Evolutionary conservation across 1,140 invertebrate species (phyloP), one percentile per base, ranked within the genome.

Genomic region (Eupristina koningsbergeri): DNA sequence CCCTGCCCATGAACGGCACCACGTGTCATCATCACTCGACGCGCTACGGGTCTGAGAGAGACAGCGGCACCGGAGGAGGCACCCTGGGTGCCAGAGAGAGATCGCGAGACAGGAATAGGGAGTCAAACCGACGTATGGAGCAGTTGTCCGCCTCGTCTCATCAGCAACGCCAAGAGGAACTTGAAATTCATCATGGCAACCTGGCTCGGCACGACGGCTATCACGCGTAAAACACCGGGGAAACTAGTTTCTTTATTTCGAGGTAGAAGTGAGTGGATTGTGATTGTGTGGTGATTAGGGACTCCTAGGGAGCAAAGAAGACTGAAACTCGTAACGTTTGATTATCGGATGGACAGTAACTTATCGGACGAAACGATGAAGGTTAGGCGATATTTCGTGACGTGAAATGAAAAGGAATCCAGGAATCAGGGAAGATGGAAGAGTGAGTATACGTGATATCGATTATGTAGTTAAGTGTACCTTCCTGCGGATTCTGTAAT

Each of bases 1-100:
- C 90, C 6, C 74, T 91, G 76, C 88, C 89, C 5, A 86, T 90
- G 36, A 90, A 90, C 84, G 86, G 85, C 1, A 77, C 53, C 13
- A 61, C 86, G 15, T 89, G 90, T 83, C 88, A 91, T 63, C 89
- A 90, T 50, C 88, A 89, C 82, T 31, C 50, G 26, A 64, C 69
- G n/a, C 71, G 71, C n/a, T 77, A 74, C 41, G 69, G 77, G 6
- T 36, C 67, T 0, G 82, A 73, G 0, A 61, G 26, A 34, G 41
- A 50, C 1, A 6, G 11, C 9, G 2, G 17, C 0, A 22, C 39
- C 3, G 8, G 6, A 0, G 47, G 64, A 17, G 79, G 63, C 6
- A 77, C 73, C 26, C 19, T 64, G 0, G 74, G 75, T 8, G 36
- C 36, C n/a, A 22, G 71, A 39, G 61, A 71, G n/a, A 69, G 69